A percentile compares a stretch with the other conserved stretches of the same genome.
phyloP scores from a whole-genome alignment of 2,888 invertebrate genomes.

The Galerucella nymphaeae region DNA sequence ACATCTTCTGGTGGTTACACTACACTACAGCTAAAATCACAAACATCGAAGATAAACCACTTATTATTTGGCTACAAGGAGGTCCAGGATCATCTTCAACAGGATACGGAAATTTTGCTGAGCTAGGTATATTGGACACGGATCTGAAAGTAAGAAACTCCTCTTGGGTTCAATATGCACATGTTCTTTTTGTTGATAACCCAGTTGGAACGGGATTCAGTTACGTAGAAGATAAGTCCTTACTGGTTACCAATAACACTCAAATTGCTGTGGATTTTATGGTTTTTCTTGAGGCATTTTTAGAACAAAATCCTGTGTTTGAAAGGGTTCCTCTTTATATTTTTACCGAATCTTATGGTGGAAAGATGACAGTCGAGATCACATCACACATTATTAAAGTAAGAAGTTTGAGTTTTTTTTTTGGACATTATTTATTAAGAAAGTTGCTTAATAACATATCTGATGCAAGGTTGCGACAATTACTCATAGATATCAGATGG shows the following conservation, averaged over 20 bases:
- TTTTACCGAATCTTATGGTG: slow-evolving; percentile 91
- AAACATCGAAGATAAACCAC: slow-evolving; percentile 72
- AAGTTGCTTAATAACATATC: no score
- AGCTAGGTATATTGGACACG: slow-evolving; percentile 50
- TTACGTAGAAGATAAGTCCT: slow-evolving; percentile 70
- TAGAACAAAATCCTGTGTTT: slow-evolving; percentile 75
- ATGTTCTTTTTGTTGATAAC: slow-evolving; percentile 89
- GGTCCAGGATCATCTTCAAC: slow-evolving; percentile 57
- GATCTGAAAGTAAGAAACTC: slow-evolving; percentile 64
- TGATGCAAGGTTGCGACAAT: no score
- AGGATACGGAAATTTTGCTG: slow-evolving; percentile 79
- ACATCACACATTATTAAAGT: slow-evolving; percentile 67
- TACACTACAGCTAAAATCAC: slow-evolving; percentile 72
- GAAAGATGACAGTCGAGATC: slow-evolving; percentile 92
- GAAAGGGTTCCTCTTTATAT: slow-evolving; percentile 81
- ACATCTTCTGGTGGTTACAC: slow-evolving; percentile 88
- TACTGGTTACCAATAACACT: slow-evolving; percentile 69
- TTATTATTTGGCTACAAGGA: slow-evolving; percentile 86
- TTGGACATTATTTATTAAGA: no score
- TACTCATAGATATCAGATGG: no score
- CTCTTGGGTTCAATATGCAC: slow-evolving; percentile 70
- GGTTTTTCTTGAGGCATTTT: slow-evolving; percentile 76
- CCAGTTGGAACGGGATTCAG: slow-evolving; percentile 92
- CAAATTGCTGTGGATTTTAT: slow-evolving; percentile 83
- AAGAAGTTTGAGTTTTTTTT: background rate